phyloP scores from a whole-genome alignment of 2,797 vertebrate genomes.

The Lithobates sylvaticus region DNA sequence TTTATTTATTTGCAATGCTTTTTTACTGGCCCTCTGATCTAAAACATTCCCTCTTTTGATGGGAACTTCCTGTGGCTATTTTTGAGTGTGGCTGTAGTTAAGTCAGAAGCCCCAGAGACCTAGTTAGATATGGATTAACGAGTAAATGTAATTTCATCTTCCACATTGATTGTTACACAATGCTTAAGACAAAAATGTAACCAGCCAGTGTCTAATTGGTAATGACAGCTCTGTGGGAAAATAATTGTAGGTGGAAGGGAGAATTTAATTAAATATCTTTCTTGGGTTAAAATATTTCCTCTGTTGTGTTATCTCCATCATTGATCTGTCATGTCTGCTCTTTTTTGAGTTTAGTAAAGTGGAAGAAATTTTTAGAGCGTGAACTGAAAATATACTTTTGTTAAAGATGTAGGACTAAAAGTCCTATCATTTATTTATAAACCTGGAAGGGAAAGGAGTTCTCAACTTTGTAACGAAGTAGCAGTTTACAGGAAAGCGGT shows the following conservation, averaged over 20 bases:
- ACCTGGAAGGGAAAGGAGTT: slow-evolving; percentile 5
- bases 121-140: slow-evolving; percentile 39
- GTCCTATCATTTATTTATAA: slow-evolving; percentile 54
- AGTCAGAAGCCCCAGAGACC: not conserved
- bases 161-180: slow-evolving; percentile 13
- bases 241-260: slow-evolving; percentile 16
- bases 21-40: not conserved
- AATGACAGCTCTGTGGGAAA: slow-evolving; percentile 20
- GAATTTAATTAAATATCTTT: slow-evolving; percentile 34
- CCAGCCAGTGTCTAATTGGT: slow-evolving; percentile 45
- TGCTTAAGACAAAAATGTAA: slow-evolving; percentile 28
- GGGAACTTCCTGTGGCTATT: slow-evolving; percentile 34
- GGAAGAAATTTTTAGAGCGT: slow-evolving; percentile 56
- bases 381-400: slow-evolving; percentile 52
- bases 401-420: slow-evolving; percentile 49
- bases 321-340: slow-evolving; percentile 40
- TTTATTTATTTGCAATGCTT: not conserved
- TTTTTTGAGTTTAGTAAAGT: slow-evolving; percentile 32
- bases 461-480: not conserved
- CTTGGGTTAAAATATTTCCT: not conserved
- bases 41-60: not conserved
- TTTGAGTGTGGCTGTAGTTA: not conserved
- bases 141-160: slow-evolving; percentile 32
- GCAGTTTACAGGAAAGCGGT: slow-evolving; percentile 14
- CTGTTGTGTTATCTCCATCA: slow-evolving; percentile 3